A percentile compares a stretch with the other conserved stretches of the same genome.
phyloP scores from a whole-genome alignment of 2,797 vertebrate genomes.

The Bryconaethiops microstoma region DNA sequence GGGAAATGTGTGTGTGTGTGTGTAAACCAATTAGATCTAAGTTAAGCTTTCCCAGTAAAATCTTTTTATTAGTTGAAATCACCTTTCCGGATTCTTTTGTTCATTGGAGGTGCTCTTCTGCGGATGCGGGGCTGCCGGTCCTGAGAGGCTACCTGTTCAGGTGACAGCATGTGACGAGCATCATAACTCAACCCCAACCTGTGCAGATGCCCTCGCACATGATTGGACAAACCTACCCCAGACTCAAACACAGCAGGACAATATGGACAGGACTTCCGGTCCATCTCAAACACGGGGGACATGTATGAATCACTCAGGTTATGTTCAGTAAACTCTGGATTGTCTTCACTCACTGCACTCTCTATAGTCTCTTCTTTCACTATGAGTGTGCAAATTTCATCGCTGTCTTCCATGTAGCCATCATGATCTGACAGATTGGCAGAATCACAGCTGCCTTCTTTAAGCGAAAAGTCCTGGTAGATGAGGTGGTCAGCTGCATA shows the following conservation, averaged over 20 bases:
- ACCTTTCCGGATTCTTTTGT: conserved; percentile 88
- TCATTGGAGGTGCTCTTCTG: conserved; percentile 79
- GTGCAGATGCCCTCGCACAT: conserved; percentile 92
- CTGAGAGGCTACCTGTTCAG: conserved; percentile 89
- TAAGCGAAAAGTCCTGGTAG: conserved; percentile 61
- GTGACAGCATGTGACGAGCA: conserved; percentile 90
- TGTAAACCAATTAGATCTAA: neutral
- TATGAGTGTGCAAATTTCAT: conserved; percentile 69
- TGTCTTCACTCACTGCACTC: conserved; percentile 65
- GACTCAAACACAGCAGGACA: conserved; percentile 92
- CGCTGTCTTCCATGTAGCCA: conserved; percentile 58
- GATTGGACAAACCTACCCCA: conserved; percentile 92
- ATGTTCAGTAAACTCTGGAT: conserved; percentile 71
- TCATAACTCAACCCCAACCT: conserved; percentile 91
- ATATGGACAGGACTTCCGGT: conserved; percentile 88
- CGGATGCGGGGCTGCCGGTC: conserved; percentile 89
- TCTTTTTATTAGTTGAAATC: conserved; percentile 33
- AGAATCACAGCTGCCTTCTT: conserved; percentile 60
- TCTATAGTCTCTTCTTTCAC: conserved; percentile 73
- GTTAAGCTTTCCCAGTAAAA: neutral
- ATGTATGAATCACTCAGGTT: conserved; percentile 70
- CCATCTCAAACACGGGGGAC: conserved; percentile 78
- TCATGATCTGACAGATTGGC: conserved; percentile 44
- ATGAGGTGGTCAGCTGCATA: conserved; percentile 62
- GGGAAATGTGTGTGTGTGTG: neutral